Base-by-base conservation (phyloP, 2,113 vertebrate genomes). In the Forbesichthys papilliferus region DNA sequence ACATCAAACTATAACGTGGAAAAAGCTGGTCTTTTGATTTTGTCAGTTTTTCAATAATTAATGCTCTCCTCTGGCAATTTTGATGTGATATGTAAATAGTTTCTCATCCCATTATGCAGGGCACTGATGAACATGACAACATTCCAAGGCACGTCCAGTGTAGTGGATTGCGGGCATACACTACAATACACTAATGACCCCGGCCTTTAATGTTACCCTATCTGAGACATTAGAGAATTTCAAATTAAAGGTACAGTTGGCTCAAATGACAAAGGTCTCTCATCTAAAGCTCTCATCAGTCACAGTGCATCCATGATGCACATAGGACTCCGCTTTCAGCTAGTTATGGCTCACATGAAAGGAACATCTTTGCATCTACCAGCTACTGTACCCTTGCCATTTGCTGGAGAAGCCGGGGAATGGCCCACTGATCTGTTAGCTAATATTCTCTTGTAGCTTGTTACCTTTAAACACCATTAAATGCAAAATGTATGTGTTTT, bases 181-280 rank as follows among this genome's bases (percentile, higher is more conserved):
- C 74, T 69, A 90, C 85, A 86, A 86, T 84, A 80, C 74, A 71
- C 86, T 90, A 93, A 92, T 85, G 84, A 86, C 87, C 83, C 73
- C 3, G 20, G 66, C 70, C 77, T 90, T 90, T 87, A 86, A 90
- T 82, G 74, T 78, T 47, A 49, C 18, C 70, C 84, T 80, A 76
- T 89, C 78, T 78, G 80, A 88, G 88, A 86, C 87, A 79, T 88
- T 89, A 90, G 84, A 90, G 91, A 92, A 92, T 91, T 84, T 84
- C 71, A 88, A 91, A 92, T 93, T 85, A 90, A 92, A 93, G 88
- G 92, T 93, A 90, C 77, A 85, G 86, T 84, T 87, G 90, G 88
- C 85, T 36, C 55, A 49, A 80, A 71, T 64, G 83, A 84, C 83
- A 80, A 83, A 88, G 82, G 83, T 64, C 71, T 71, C 77, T 79